These are phyloP conservation scores for Siniperca knerii DNA, from an alignment of 2,113 vertebrate species.

Conservation along the genomic window DNA sequence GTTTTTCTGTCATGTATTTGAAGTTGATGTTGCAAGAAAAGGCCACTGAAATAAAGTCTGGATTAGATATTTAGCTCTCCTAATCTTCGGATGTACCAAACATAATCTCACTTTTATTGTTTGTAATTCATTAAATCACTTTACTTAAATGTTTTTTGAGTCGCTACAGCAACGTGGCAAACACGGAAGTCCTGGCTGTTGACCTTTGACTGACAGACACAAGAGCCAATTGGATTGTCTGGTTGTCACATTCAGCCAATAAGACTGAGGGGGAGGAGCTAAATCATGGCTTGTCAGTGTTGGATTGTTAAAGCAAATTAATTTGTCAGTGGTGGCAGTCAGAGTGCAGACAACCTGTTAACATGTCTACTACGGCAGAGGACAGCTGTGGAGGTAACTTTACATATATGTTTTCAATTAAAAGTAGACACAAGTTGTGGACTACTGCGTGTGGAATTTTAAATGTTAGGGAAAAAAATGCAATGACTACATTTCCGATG, in stretches of 20 bases:
- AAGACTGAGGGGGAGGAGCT: constrained; percentile 8
- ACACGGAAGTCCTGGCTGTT: constrained; percentile 39
- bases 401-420: not conserved
- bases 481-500: not conserved
- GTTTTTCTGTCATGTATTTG: not conserved
- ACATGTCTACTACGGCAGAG: constrained; percentile 29
- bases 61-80: not conserved
- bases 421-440: not conserved
- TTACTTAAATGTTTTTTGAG: not conserved
- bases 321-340: not conserved
- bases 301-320: constrained; percentile 17
- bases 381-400: constrained; percentile 42
- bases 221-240: constrained; percentile 20
- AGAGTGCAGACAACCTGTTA: not conserved
- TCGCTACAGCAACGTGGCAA: not conserved
- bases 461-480: not conserved
- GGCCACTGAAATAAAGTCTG: too few relatives aligned
- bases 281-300: rapidly evolving
- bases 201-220: not conserved
- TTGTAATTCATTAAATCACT: not conserved
- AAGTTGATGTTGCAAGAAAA: not conserved
- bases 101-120: not conserved
- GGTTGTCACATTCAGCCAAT: constrained; percentile 23
- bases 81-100: not conserved
- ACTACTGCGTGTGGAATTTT: not conserved